Evolutionary conservation across 2,888 invertebrate genomes (phyloP).

Genomic region (Zaprionus lineosus): DNA sequence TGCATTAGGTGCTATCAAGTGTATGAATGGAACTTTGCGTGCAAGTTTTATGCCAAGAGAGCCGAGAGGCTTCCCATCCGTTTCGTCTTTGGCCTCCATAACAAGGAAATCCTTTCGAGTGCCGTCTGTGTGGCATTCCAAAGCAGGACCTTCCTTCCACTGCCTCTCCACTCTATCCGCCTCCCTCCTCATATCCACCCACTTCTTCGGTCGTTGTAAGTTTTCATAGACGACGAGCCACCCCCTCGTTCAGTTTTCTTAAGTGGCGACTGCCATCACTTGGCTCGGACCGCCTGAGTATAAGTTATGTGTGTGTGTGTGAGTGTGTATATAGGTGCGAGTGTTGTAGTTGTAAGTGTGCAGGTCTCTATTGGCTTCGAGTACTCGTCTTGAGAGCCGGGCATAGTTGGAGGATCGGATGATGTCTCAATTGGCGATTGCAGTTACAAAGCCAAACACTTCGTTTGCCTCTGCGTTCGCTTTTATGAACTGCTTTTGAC

Average conservation of each 20-base stretch:
- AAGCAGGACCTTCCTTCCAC: no score
- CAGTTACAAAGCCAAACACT: constrained; percentile 18
- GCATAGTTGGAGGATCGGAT: background rate
- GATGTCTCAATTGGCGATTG: constrained; percentile 43
- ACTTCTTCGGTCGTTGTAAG: constrained; percentile 17
- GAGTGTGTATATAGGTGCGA: background rate
- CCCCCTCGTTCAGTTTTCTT: constrained; percentile 37
- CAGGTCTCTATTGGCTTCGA: constrained; percentile 20
- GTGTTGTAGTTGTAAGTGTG: background rate
- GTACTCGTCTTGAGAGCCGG: constrained; percentile 17
- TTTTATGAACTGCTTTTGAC: background rate
- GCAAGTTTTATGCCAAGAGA: constrained; percentile 38
- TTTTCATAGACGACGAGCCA: constrained; percentile 21
- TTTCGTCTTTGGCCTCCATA: constrained; percentile 37
- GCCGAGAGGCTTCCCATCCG: background rate
- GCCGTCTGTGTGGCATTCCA: constrained; percentile 34
- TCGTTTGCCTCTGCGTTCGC: background rate
- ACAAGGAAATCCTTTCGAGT: constrained; percentile 73
- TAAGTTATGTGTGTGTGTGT: constrained; percentile 6
- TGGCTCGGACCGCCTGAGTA: constrained; percentile 27
- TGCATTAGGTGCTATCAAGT: constrained; percentile 63
- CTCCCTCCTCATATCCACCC: constrained; percentile 9
- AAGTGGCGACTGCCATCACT: constrained; percentile 37
- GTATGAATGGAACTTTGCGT: constrained; percentile 54
- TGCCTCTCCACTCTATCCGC: no score